phyloP scores from a whole-genome alignment of 37 sponge, comb jelly and placozoan genomes.

The Geodia barretti region DNA sequence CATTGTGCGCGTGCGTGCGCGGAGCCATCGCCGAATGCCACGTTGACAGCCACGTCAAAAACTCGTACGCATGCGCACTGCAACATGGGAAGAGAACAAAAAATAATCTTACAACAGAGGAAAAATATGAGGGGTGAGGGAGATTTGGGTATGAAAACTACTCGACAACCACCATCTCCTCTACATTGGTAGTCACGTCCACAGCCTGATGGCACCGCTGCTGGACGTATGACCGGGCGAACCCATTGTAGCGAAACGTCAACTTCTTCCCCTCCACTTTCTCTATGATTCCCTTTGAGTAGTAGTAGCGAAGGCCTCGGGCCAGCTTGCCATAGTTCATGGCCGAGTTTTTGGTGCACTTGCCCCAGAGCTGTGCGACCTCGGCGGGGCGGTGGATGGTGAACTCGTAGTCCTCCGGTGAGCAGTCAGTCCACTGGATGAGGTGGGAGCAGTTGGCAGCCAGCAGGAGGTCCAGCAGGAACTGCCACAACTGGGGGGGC shows the following conservation, averaged over 20 bases:
- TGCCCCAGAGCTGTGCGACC: conserved; percentile 90
- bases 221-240: conserved; percentile 29
- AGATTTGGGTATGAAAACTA: too few relatives aligned
- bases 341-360: conserved; percentile 73
- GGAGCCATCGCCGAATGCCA: too few relatives aligned
- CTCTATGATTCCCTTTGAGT: conserved; percentile 78
- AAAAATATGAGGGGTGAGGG: too few relatives aligned
- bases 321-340: conserved; percentile 91
- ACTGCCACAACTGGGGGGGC: conserved; percentile 87
- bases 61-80: too few relatives aligned
- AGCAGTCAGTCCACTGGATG: conserved; percentile 78
- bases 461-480: conserved; percentile 87
- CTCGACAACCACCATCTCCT: conserved; percentile 36
- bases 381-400: conserved; percentile 81
- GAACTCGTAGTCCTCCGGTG: conserved; percentile 75
- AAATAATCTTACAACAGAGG: too few relatives aligned
- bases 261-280: conserved; percentile 81
- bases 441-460: conserved; percentile 49
- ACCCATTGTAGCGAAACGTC: conserved; percentile 35
- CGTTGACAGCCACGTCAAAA: too few relatives aligned
- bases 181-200: neutral
- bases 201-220: conserved; percentile 9
- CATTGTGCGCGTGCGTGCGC: too few relatives aligned
- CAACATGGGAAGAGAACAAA: too few relatives aligned
- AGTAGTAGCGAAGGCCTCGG: conserved; percentile 84